Base-by-base conservation (phyloP, 2,888 invertebrate species). In the Dynastes maya region DNA sequence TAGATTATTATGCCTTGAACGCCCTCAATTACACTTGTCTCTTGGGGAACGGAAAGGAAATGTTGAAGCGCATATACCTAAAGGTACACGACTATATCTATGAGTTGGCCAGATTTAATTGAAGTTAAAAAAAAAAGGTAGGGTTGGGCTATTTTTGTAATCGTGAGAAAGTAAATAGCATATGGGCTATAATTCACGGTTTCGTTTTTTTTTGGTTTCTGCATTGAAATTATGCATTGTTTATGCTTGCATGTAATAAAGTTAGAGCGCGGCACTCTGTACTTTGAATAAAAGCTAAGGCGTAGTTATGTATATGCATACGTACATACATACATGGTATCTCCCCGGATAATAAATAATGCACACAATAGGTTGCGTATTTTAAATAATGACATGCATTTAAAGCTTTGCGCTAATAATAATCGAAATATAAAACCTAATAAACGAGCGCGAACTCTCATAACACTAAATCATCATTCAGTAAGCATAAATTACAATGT, bases 1-100 rank as follows among this genome's bases (percentile, higher is more conserved):
- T 82, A 80, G 76, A 77, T 76, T 78, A 80, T 81, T 81, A 80
- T 77, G 70, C 75, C 78, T 74, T 77, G 2, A 45, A 45, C 45
- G 11, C 45, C 45, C 45, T 11, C 45, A 45, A 68, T 77, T 70
- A 58, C 70, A 70, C 70, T 61, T 55, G 77, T 63, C 77, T 70
- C 45, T 40, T n/a, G 70, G 32, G 8, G 45, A 45, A 45, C 45
- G 8, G 11, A 45, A 45, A 45, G 45, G 45, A 45, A 45, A 45
- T 45, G 45, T 45, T 8, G 45, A 45, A 45, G 45, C 2, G 45
- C 11, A 45, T 11, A 11, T 29, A 55, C 16, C 22, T 55, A 22
- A 55, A 55, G 55, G 8, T 22, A 16, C 22, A 55, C 53, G 6
- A 16, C 8, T 55, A 70, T 70, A 53, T 8, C 51, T 45, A 16